Evolutionary conservation across 2,113 vertebrate species (phyloP), one percentile per base, ranked within the genome.

Genomic region (Erythrocebus patas): DNA sequence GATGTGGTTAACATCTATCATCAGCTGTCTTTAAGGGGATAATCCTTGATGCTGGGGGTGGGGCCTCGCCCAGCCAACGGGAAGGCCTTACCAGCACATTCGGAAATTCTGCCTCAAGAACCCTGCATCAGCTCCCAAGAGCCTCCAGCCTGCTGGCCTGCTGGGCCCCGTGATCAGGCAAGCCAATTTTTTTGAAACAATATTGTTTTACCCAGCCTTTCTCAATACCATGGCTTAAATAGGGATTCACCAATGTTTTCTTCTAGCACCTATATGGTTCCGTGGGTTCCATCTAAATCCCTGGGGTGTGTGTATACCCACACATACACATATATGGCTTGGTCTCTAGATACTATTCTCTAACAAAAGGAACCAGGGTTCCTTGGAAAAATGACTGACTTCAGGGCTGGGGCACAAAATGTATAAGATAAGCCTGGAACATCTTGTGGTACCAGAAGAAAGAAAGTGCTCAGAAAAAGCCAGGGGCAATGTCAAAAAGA

Each of bases 181-280:
- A 68, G 32, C 32, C 57, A 17, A 32, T 5, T 10, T 70, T 52
- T 52, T 4, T 48, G 38, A 35, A 23, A 27, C 3, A 45, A 13
- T 5, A 8, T 1, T 9, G 1, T 40, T 35, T 8, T 25, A 35
- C 1, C 6, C 8, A 22, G 9, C 3, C 9, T 35, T 25, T 35
- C 27, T 27, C 2, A 2, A 20, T 6, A 9, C 27, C 8, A 4
- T 38, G 23, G 30, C 12, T n/a, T 35, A 59, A 68, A 59, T 13
- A 68, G 14, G 23, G 23, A 18, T 0, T 6, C 35, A 8, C 32
- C 10, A 14, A 25, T 2, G 27, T 64, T 64, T 64, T 64, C 2
- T 32, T 32, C 27, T 32, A 14, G 61, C 27, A 55, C 18, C 52
- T 20, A 2, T 0, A 55, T 25, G 12, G 16, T 50, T 76, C 30